phyloP scores from a whole-genome alignment of 2,888 invertebrate genomes.

The Vesta saturnalis region DNA sequence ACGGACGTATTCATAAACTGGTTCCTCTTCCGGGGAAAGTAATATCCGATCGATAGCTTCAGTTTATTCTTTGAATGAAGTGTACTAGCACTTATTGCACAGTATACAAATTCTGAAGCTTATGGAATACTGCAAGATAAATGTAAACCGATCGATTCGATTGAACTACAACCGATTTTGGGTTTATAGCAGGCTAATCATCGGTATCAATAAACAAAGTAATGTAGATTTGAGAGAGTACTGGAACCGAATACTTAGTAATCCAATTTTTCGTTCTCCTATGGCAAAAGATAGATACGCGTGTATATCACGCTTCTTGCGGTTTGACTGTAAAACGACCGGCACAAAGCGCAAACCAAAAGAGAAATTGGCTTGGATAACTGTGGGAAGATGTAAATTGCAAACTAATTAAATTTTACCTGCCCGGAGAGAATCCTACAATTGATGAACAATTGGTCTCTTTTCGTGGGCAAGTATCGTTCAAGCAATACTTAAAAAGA shows the following conservation, averaged over 20 bases:
- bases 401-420: too few species aligned
- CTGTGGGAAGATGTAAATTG: too few species aligned
- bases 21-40: neutral
- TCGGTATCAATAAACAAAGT: too few species aligned
- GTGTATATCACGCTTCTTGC: too few species aligned
- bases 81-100: neutral
- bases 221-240: constrained; percentile 4
- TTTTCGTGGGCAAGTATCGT: too few species aligned
- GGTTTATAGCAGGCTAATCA: too few species aligned
- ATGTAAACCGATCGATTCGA: neutral
- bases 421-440: too few species aligned
- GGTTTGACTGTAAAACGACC: neutral
- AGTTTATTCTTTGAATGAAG: neutral
- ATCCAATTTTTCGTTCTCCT: neutral
- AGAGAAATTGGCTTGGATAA: neutral
- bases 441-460: too few species aligned
- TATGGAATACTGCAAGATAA: neutral
- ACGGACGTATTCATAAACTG: neutral
- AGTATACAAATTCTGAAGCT: neutral
- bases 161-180: too few species aligned
- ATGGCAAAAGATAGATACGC: too few species aligned
- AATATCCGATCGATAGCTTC: neutral
- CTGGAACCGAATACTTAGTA: neutral
- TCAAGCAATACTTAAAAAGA: neutral
- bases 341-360: neutral